Base-by-base conservation (phyloP, 2,888 invertebrate genomes). In the Acrobasis consociella region DNA sequence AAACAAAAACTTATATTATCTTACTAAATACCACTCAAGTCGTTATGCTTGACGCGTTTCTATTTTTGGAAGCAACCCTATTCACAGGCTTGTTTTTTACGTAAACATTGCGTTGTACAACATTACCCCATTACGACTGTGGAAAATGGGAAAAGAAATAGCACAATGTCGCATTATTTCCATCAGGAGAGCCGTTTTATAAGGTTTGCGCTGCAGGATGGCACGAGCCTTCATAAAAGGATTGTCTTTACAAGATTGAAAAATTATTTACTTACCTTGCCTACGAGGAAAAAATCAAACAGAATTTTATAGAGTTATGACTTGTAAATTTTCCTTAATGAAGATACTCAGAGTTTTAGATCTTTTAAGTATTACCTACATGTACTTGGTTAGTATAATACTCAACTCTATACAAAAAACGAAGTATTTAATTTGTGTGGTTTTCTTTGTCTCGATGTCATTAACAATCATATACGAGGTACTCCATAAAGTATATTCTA, bases 111-210 rank as follows among this genome's bases (percentile, higher is more conserved):
- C 22, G 38, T 58, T 37, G 49, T 11, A 50, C 16, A 16, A 22
- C 37, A 39, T 58, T 52, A 50, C 42, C 17, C 67, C 67, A 69
- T 9, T 49, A n/a, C 9, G 15, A 31, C 55, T 56, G 49, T 42
- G n/a, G 22, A 49, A 38, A 50, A 56, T 37, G 16, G 49, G 39
- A 50, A 55, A 31, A 17, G 55, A 62, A 56, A 56, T 50, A 49
- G 55, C 62, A 50, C 50, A 55, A 62, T 56, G 50, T 62, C 62
- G 49, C 38, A 56, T 62, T 62, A 39, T 37, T 50, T 38, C 56
- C 62, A 62, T 56, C 62, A 61, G 46, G 55, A 38, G 56, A 55
- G 56, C 49, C 56, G 16, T 55, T 39, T 55, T 55, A 55, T 55
- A 55, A n/a, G 49, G 58, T 39, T 39, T 16, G 11, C 39, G 60